Evolutionary conservation across 2,888 invertebrate genomes (phyloP), one percentile per base, ranked within the genome.

Genomic region (Antitype chi): DNA sequence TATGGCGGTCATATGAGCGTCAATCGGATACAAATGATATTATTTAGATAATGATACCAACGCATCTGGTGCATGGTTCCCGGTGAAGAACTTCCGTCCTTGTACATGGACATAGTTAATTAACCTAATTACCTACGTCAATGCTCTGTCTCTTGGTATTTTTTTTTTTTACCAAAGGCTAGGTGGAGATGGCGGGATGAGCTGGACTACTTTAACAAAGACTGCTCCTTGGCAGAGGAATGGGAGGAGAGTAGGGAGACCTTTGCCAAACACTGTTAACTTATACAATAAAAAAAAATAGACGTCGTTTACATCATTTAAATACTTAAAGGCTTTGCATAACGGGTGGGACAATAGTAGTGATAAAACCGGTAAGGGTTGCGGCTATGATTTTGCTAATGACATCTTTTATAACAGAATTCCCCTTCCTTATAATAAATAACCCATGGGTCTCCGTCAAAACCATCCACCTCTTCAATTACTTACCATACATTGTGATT

Each of bases 1-100:
- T 13, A 55, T 43, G n/a, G 8, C 8, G 43, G 17, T 17, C n/a
- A 17, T 25, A 64, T 53, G n/a, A 53, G 23, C 78, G 71, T 64
- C 63, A 78, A 63, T 78, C 43, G 71, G 71, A 72, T 52, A 66
- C 71, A 57, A 71, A 47, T 78, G 70, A 70, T 71, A n/a, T 57
- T 7, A 63, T 64, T 64, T 32, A 43, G 63, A 64, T 78, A 52
- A 71, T 55, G 23, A 55, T 77, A n/a, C 17, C 2, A n/a, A n/a
- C 49, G 20, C 47, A 49, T 62, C n/a, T 55, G 32, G 32, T n/a
- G 13, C 15, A 15, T 52, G 38, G 25, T 63, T 70, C 28, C 15
- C 47, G n/a, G 38, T 25, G 20, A 70, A 78, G 9, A 55, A 43
- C 28, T 78, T 63, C 55, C 62, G 70, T 63, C 62, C 78, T 63